Evolutionary conservation across 1,140 invertebrate species (phyloP), one percentile per base, ranked within the genome.

Genomic region (Temnothorax curvispinosus): DNA sequence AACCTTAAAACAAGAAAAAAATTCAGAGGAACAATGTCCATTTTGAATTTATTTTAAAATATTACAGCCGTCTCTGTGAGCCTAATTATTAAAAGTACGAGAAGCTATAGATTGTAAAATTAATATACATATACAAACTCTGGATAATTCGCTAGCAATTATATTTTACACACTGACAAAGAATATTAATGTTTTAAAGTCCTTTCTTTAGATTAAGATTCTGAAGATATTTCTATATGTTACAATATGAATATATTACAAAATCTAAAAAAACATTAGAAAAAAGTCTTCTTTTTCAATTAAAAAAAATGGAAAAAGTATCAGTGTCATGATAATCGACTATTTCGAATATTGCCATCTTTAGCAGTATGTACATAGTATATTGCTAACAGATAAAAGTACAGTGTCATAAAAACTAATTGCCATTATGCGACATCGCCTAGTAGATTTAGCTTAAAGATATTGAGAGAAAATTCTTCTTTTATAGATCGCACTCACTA

Each of bases 401-500:
- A 38, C 38, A 38, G 1, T 38, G 38, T 6, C 6, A 38, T 38
- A 0, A 38, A 38, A 38, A 50, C 5, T 13, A 27, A 38, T 32
- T 56, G 21, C 9, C 56, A 27, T 58, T 0, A 13, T 13, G 1
- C 56, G 21, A 27, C 11, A 60, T 13, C 21, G 9, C 9, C 21
- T 60, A 60, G 4, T 52, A 52, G 11, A 1, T 60, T 2, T 32
- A 21, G 18, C 5, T 6, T 64, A 50, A 18, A 35, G 13, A 58
- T 38, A 50, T 27, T 0, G 27, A 27, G 27, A 67, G 1, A 27
- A 11, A 60, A 54, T 56, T 38, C 7, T 35, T 58, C 15, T 27
- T 35, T 35, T 21, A 11, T 6, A 71, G 52, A 62, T 60, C 41
- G 5, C 8, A 84, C 78, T 89, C 47, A 90, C 88, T 56, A 90